Conservation (phyloP, 2,113 vertebrate species). For the Scomber japonicus region DNA sequence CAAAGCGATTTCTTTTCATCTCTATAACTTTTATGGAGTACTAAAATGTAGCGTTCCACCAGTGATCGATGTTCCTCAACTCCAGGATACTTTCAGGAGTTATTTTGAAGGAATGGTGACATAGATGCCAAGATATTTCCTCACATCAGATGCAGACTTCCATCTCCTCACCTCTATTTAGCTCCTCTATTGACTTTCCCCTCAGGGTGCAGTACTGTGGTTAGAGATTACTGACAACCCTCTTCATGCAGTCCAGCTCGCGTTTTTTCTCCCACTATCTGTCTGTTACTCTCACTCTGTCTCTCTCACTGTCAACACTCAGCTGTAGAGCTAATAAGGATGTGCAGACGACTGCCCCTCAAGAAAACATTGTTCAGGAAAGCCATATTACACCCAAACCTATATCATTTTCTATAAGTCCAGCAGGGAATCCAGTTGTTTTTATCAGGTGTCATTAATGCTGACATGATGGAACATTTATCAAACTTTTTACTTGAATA, state of each 20-base stretch:
- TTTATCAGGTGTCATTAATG: not conserved
- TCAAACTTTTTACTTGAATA: not conserved
- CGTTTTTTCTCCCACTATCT: slow-evolving; percentile 54
- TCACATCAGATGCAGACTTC: slow-evolving; percentile 78
- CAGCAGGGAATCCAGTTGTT: slow-evolving; percentile 18
- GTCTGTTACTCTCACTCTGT: slow-evolving; percentile 35
- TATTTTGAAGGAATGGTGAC: slow-evolving; percentile 73
- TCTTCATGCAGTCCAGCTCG: slow-evolving; percentile 67
- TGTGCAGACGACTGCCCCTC: slow-evolving; percentile 23
- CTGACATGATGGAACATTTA: not conserved
- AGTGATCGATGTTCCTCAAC: slow-evolving; percentile 40
- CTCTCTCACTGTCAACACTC: slow-evolving; percentile 47
- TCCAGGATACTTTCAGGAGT: slow-evolving; percentile 58
- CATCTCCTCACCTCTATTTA: slow-evolving; percentile 79
- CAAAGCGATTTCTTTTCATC: slow-evolving; percentile 17
- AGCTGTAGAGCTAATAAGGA: slow-evolving; percentile 52
- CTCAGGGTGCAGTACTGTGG: slow-evolving; percentile 77
- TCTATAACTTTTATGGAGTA: not conserved
- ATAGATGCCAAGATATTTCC: slow-evolving; percentile 76
- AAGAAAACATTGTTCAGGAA: slow-evolving; percentile 32
- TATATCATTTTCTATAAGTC: slow-evolving; percentile 4
- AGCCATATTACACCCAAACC: slow-evolving; percentile 21
- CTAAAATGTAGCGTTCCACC: slow-evolving; percentile 1
- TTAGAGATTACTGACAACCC: slow-evolving; percentile 81
- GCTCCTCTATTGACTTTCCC: slow-evolving; percentile 80